Evolutionary conservation across 2,888 invertebrate species (phyloP), one percentile per base, ranked within the genome.

Genomic region (Dicyrtomina minuta): DNA sequence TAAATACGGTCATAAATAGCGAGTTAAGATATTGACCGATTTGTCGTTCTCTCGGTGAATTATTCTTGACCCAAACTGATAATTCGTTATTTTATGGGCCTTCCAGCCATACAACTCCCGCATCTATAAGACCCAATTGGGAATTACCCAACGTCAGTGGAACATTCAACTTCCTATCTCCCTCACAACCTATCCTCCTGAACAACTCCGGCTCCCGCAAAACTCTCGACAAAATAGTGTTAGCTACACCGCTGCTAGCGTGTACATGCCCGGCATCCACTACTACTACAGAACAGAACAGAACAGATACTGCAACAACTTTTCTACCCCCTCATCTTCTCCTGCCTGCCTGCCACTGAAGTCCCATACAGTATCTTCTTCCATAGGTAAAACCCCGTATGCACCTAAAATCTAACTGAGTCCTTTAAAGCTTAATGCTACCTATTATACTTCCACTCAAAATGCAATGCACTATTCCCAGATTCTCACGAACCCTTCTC

Each of bases 21-120:
- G 76, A 76, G 76, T 76, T 76, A 76, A 74, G 76, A 76, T 76
- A 76, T 75, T 76, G 76, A 76, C 75, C 76, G 76, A 76, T 76
- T 76, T 76, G 76, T 76, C 76, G 71, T 72, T 75, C 46, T 67
- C 67, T 61, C 71, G 72, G 72, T 74, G 76, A 75, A 74, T 76
- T 76, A 76, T 76, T 73, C 74, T 75, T 76, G 75, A 75, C 75
- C 76, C 75, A 71, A 72, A 74, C 76, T 76, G 76, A 76, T 76
- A 76, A 76, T 76, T 74, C 75, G 72, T 70, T 74, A 75, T 67
- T 75, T 76, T 76, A 75, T 75, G 74, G 72, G 70, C 71, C 74
- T 74, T 71, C 66, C 74, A 73, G 70, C 71, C 70, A 68, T 71
- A 71, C 71, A 66, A 69, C 70, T 61, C 20, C 27, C 46, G 43